Conservation (phyloP, 2,113 vertebrate species). For the Chionis minor region DNA sequence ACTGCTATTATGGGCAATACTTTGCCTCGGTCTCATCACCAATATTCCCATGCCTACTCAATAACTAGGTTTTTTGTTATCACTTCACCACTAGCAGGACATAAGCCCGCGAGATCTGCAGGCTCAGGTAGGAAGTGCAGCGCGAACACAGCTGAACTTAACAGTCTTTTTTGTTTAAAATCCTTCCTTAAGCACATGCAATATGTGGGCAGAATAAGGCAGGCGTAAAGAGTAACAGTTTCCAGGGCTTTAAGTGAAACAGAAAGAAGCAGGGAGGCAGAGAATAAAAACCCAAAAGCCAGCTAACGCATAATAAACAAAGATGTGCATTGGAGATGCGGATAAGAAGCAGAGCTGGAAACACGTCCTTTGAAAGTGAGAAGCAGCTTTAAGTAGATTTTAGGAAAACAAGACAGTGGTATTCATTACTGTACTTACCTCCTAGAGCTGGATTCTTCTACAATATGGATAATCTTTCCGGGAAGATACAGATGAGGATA, state of each 20-base stretch:
- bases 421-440: constrained; percentile 72
- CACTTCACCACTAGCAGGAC: neutral
- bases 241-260: neutral
- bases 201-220: rapidly evolving
- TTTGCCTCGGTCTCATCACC: neutral
- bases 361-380: rapidly evolving
- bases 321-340: neutral
- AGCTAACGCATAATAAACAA: neutral
- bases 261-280: neutral
- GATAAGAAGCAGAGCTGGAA: neutral
- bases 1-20: rapidly evolving
- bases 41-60: rapidly evolving
- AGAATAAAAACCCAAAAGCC: neutral
- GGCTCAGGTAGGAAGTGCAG: neutral
- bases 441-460: constrained; percentile 81
- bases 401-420: neutral
- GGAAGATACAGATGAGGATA: constrained; percentile 89
- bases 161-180: neutral
- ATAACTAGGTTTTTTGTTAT: rapidly evolving
- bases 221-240: neutral
- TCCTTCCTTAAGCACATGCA: neutral
- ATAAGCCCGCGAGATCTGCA: neutral
- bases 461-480: constrained; percentile 87
- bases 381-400: neutral
- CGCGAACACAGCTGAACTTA: neutral